Percentiles rank a stretch among this genome's conserved stretches.
phyloP scores from a whole-genome alignment of 2,888 invertebrate genomes.

The Scaptomyza flava region DNA sequence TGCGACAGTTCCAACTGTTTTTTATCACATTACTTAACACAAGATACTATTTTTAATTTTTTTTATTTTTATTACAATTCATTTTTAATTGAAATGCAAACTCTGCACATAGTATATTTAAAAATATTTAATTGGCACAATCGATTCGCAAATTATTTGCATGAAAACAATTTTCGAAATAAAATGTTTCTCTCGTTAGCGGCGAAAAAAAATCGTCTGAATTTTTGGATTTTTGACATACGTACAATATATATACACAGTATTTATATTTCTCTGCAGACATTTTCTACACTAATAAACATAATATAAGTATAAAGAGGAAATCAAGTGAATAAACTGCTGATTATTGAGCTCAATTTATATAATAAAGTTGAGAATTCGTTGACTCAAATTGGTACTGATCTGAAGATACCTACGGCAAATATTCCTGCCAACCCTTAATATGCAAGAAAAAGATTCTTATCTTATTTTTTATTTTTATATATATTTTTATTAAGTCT shows the following conservation, averaged over 20 bases:
- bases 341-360: too few species aligned
- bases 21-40: conserved; percentile 32
- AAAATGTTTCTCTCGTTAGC: conserved; percentile 43
- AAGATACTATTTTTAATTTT: conserved; percentile 20
- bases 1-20: conserved; percentile 53
- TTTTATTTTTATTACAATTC: not conserved
- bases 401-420: too few species aligned
- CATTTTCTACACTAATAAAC: conserved; percentile 33
- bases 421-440: too few species aligned
- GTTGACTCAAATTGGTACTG: too few species aligned
- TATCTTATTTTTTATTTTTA: too few species aligned
- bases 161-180: conserved; percentile 13
- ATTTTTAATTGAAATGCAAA: conserved; percentile 31
- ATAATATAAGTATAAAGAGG: not conserved
- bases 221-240: conserved; percentile 34
- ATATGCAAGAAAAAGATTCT: too few species aligned
- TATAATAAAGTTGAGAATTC: too few species aligned
- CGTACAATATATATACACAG: not conserved
- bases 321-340: too few species aligned
- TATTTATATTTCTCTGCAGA: conserved; percentile 18
- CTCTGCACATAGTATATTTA: conserved; percentile 33
- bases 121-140: conserved; percentile 13
- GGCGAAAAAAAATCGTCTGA: conserved; percentile 73
- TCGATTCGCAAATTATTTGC: conserved; percentile 20
- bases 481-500: too few species aligned